Conservation (phyloP, 2,888 invertebrate species). For the Unio delphinus region DNA sequence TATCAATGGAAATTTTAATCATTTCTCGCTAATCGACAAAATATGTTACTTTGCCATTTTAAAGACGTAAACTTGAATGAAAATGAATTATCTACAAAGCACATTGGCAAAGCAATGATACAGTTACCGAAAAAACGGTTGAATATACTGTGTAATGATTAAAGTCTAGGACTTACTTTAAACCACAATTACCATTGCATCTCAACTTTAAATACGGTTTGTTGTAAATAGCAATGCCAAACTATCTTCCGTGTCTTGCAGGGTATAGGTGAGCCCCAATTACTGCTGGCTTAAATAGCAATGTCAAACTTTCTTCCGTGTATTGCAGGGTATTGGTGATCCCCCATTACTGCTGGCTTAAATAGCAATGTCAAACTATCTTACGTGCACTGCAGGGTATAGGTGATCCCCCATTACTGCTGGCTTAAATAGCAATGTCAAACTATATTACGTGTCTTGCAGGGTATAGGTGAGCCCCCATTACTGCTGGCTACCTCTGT, state of each 20-base stretch:
- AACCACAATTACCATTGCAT: too few relatives aligned
- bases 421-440: conserved; percentile 68
- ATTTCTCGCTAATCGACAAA: too few relatives aligned
- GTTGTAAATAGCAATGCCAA: conserved; percentile 73
- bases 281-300: conserved; percentile 35
- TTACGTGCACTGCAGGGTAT: conserved; percentile 38
- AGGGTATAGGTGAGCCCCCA: conserved; percentile 62
- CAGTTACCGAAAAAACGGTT: too few relatives aligned
- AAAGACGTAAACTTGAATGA: too few relatives aligned
- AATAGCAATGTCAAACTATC: conserved; percentile 74
- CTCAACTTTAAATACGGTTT: too few relatives aligned
- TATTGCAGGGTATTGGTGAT: conserved; percentile 55
- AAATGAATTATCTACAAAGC: too few relatives aligned
- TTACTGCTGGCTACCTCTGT: conserved; percentile 52
- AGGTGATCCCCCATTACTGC: conserved; percentile 58
- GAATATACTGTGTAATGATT: too few relatives aligned
- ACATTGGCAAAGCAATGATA: too few relatives aligned
- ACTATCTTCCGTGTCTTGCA: conserved; percentile 51
- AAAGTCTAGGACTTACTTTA: too few relatives aligned
- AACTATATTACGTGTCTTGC: conserved; percentile 70
- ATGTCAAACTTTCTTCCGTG: conserved; percentile 74
- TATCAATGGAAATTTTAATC: too few relatives aligned
- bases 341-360: conserved; percentile 53
- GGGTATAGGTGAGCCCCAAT: conserved; percentile 61
- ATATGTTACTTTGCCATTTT: too few relatives aligned